Evolutionary conservation across 37 sponge, comb jelly and placozoan species (phyloP).

Genomic region (Cliona cf. orientalis): DNA sequence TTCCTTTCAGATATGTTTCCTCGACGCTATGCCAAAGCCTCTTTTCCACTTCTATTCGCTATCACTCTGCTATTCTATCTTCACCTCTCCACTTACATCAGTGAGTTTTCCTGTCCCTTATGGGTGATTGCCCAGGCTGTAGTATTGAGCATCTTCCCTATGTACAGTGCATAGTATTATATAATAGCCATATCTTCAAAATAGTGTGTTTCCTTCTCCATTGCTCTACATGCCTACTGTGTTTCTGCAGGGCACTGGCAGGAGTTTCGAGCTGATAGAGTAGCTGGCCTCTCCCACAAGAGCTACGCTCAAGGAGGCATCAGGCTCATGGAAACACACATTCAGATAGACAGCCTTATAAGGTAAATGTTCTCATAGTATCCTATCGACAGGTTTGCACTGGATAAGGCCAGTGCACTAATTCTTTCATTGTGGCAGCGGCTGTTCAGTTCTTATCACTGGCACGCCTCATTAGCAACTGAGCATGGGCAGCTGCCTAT

Average conservation of each 20-base stretch:
- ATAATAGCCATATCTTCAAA: too few species aligned
- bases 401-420: neutral
- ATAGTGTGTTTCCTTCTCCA: neutral
- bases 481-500: too few species aligned
- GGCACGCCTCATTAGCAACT: too few species aligned
- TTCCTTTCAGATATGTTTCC: neutral
- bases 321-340: slow-evolving; percentile 25
- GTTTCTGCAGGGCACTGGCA: slow-evolving; percentile 53
- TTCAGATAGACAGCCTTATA: slow-evolving; percentile 34
- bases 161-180: too few species aligned
- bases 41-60: slow-evolving; percentile 38
- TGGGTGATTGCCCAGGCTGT: too few species aligned
- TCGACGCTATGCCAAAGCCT: neutral
- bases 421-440: neutral
- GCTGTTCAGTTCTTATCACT: neutral
- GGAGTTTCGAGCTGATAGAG: slow-evolving; percentile 68
- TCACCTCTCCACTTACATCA: slow-evolving; percentile 3
- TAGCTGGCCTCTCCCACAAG: slow-evolving; percentile 38
- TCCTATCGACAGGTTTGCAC: neutral
- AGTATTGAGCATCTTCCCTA: too few species aligned
- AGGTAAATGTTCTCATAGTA: neutral
- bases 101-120: too few species aligned
- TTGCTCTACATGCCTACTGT: neutral
- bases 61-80: slow-evolving; percentile 11
- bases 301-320: slow-evolving; percentile 71